Percentiles rank a stretch among this genome's conserved stretches.
These are phyloP conservation scores for Drosophila merina DNA, from an alignment of 2,888 invertebrate genomes.

Conservation along the genomic window DNA sequence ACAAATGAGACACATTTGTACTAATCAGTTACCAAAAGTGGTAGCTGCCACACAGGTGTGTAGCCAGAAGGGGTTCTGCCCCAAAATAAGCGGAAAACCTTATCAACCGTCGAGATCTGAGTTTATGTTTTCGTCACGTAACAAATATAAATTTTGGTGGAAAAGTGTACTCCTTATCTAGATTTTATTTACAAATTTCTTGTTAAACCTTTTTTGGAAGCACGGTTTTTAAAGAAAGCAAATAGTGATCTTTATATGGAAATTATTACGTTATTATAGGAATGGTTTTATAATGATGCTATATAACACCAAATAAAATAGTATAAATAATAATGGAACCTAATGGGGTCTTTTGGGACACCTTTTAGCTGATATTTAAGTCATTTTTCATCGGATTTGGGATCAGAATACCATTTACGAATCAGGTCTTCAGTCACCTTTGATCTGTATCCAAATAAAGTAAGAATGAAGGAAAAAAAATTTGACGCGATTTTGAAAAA, in stretches of 20 bases:
- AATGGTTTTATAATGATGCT: background rate
- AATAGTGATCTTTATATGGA: background rate
- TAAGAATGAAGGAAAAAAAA: too few species aligned
- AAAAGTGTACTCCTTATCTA: constrained; percentile 9
- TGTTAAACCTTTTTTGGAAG: background rate
- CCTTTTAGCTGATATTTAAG: too few species aligned
- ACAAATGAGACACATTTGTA: constrained; percentile 47
- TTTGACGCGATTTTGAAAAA: too few species aligned
- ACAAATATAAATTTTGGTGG: background rate
- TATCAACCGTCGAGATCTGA: constrained; percentile 8
- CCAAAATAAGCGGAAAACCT: constrained; percentile 1
- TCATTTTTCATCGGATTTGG: too few species aligned
- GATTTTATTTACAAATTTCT: constrained; percentile 15
- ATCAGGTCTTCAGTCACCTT: too few species aligned
- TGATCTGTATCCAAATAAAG: too few species aligned
- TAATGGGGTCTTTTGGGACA: too few species aligned
- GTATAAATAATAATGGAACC: too few species aligned
- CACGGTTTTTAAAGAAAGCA: background rate
- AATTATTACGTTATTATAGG: background rate
- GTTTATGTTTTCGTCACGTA: constrained; percentile 26
- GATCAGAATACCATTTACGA: too few species aligned
- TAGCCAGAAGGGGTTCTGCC: constrained; percentile 14
- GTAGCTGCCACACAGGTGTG: constrained; percentile 26
- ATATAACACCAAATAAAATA: too few species aligned
- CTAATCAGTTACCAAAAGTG: constrained; percentile 21